These are phyloP conservation scores for Antennarius maculatus DNA, from an alignment of 2,797 vertebrate genomes.

Conservation along the genomic window DNA sequence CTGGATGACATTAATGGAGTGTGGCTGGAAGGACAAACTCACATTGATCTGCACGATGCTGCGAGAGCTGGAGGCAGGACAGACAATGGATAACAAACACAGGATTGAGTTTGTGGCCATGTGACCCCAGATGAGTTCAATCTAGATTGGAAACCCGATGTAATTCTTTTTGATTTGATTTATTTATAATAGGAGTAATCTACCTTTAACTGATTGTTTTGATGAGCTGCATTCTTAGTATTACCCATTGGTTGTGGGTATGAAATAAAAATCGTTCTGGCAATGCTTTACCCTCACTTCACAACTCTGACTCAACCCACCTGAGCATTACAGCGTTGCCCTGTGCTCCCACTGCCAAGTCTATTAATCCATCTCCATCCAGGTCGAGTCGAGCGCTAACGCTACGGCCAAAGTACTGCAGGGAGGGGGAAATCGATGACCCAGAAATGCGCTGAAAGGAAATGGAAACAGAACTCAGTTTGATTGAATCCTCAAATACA, in stretches of 20 bases:
- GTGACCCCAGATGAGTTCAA: background rate
- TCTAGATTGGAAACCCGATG: background rate
- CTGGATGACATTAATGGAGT: slow-evolving; percentile 90
- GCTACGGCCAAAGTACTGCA: slow-evolving; percentile 92
- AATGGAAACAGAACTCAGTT: background rate
- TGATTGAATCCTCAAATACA: slow-evolving; percentile 16
- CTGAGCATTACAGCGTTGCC: slow-evolving; percentile 89
- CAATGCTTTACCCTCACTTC: background rate
- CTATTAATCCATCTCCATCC: slow-evolving; percentile 90
- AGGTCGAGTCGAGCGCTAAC: slow-evolving; percentile 87
- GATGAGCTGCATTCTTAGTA: background rate
- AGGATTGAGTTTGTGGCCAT: background rate
- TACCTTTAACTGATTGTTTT: background rate
- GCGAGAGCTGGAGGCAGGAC: slow-evolving; percentile 78
- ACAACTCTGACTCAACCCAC: slow-evolving; percentile 66
- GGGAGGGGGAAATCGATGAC: slow-evolving; percentile 77
- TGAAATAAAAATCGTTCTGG: slow-evolving; percentile 10
- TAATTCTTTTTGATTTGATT: background rate
- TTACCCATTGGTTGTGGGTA: background rate
- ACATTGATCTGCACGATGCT: slow-evolving; percentile 88
- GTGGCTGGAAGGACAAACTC: slow-evolving; percentile 83
- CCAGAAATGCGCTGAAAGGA: slow-evolving; percentile 85
- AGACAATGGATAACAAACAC: slow-evolving; percentile 6
- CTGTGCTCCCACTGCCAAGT: slow-evolving; percentile 91
- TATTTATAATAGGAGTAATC: background rate